Conservation (phyloP, 2,888 invertebrate genomes). For the Corbicula japonica region DNA sequence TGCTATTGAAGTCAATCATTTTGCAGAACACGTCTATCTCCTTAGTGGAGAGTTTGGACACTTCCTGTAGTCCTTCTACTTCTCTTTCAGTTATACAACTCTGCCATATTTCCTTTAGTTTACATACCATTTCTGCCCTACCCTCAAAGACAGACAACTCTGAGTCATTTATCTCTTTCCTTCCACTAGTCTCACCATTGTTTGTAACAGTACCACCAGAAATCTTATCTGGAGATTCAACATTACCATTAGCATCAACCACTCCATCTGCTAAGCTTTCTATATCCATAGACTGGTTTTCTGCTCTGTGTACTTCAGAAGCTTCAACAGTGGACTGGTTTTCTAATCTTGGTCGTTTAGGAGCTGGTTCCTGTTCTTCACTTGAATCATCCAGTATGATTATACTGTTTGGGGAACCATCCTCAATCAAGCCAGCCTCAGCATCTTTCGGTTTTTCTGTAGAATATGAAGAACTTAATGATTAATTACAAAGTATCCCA, state of each 20-base stretch:
- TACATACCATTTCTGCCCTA: not conserved
- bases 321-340: not conserved
- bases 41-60: conserved; percentile 25
- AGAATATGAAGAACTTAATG: not conserved
- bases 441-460: not conserved
- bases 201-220: too few relatives aligned
- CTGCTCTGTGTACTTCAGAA: not conserved
- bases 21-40: conserved; percentile 30
- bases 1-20: conserved; percentile 26
- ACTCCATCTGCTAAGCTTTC: not conserved
- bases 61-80: conserved; percentile 16
- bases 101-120: conserved; percentile 27
- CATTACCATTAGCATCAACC: not conserved
- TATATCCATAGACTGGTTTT: not conserved
- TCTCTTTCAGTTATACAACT: conserved; percentile 19
- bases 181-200: not conserved
- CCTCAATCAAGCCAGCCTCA: not conserved
- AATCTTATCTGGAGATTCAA: not conserved
- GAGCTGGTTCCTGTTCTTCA: conserved; percentile 15
- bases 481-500: not conserved
- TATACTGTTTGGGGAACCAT: conserved; percentile 23
- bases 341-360: conserved; percentile 5
- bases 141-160: not conserved
- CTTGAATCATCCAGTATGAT: conserved; percentile 14
- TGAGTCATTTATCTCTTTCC: not conserved